These are phyloP conservation scores for Pipistrellus pygmaeus DNA, from an alignment of 2,797 vertebrate species.

Conservation along the genomic window DNA sequence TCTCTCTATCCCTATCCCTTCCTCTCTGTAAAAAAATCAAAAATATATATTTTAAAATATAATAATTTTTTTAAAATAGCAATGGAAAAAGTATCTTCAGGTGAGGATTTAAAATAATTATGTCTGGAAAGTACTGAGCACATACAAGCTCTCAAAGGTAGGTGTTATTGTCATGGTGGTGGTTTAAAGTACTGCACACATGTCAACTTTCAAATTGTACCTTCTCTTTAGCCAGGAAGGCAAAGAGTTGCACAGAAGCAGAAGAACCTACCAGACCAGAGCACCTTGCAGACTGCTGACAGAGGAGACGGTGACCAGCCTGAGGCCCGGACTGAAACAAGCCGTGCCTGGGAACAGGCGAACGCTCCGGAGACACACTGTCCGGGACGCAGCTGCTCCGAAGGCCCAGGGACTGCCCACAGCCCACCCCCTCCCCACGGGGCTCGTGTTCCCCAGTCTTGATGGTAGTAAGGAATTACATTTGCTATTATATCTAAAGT, in stretches of 20 bases:
- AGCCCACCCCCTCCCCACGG: constrained; percentile 34
- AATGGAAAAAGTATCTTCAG: too few relatives aligned
- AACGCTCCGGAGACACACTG: constrained; percentile 83
- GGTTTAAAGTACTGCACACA: background rate
- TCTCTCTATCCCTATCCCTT: too few relatives aligned
- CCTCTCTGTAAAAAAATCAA: too few relatives aligned
- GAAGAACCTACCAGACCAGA: constrained; percentile 67
- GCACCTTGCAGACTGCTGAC: constrained; percentile 4
- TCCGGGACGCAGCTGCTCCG: constrained; percentile 43
- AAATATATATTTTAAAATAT: too few relatives aligned
- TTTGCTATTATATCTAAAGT: constrained; percentile 16
- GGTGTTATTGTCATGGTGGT: background rate
- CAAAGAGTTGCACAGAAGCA: constrained; percentile 79
- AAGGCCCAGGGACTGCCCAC: background rate
- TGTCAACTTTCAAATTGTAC: fast-evolving
- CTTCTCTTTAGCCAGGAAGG: constrained; percentile 84
- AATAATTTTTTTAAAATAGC: too few relatives aligned
- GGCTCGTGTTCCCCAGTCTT: constrained; percentile 56
- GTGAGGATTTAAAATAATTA: too few relatives aligned
- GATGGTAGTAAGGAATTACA: background rate
- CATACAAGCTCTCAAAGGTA: background rate
- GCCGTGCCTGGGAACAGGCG: constrained; percentile 52
- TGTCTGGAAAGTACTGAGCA: background rate
- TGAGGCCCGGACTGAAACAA: background rate
- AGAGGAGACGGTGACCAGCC: background rate